Percentiles rank a stretch among this genome's conserved stretches.
Conservation (phyloP, 2,888 invertebrate species). For the Clostera curtula region DNA sequence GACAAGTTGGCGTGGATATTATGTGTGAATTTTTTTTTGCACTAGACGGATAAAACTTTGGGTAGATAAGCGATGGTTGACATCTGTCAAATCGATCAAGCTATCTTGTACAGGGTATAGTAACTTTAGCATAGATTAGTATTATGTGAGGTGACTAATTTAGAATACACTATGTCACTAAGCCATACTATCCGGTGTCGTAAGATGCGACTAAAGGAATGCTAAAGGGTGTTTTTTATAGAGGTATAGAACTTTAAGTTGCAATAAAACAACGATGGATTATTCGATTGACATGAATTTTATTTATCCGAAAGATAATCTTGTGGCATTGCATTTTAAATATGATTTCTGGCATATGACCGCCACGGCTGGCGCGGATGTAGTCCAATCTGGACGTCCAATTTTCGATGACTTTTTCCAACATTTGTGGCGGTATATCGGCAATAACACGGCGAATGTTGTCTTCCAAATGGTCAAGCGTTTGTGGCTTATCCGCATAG, state of each 20-base stretch:
- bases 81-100: too few relatives aligned
- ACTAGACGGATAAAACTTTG: too few relatives aligned
- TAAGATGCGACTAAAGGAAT: too few relatives aligned
- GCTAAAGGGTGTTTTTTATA: constrained; percentile 8
- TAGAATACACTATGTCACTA: too few relatives aligned
- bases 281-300: constrained; percentile 9
- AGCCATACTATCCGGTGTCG: too few relatives aligned
- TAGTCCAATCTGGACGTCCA: constrained; percentile 3
- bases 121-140: too few relatives aligned
- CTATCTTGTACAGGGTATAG: too few relatives aligned
- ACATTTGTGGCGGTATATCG: constrained; percentile 8
- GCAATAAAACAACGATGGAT: constrained; percentile 8
- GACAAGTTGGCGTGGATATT: too few relatives aligned
- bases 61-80: too few relatives aligned
- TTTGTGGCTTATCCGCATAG: constrained; percentile 17
- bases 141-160: too few relatives aligned
- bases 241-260: constrained; percentile 13
- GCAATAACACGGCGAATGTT: constrained; percentile 12
- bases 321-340: constrained; percentile 11
- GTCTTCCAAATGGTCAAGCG: constrained; percentile 17
- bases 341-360: constrained; percentile 19
- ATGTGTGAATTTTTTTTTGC: too few relatives aligned
- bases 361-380: constrained; percentile 16
- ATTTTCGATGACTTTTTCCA: constrained; percentile 6
- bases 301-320: constrained; percentile 2